phyloP scores from a whole-genome alignment of 2,113 vertebrate species.

The Carassius carassius region DNA sequence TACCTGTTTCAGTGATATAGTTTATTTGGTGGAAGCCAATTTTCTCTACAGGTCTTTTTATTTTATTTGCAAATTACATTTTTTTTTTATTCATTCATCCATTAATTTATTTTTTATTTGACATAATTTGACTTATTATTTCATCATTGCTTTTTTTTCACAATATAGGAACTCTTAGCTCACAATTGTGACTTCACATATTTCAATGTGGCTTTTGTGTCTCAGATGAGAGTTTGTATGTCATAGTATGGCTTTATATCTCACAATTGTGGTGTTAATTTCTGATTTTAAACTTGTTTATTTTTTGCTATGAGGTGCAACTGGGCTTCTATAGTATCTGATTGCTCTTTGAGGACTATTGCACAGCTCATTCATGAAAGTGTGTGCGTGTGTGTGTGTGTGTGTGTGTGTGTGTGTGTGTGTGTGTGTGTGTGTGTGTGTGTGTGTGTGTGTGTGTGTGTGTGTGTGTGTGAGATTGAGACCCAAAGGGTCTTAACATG shows the following conservation, averaged over 20 bases:
- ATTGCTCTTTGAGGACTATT: not conserved
- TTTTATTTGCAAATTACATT: too few species aligned
- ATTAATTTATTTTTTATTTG: not conserved
- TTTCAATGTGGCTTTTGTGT: not conserved
- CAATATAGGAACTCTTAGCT: not conserved
- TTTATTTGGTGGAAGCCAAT: not conserved
- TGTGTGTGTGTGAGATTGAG: not conserved
- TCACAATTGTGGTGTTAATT: not conserved
- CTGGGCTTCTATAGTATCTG: not conserved
- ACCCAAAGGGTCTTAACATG: conserved; percentile 44
- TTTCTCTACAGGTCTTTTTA: too few species aligned
- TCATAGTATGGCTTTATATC: not conserved
- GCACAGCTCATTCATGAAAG: not conserved
- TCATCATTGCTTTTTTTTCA: not conserved
- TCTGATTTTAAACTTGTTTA: not conserved
- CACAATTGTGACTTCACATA: not conserved
- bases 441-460: not conserved
- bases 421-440: not conserved
- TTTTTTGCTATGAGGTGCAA: not conserved
- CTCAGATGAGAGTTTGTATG: not conserved
- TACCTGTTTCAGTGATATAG: not conserved
- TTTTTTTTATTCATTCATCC: not conserved
- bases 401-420: not conserved
- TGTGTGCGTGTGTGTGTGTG: not conserved
- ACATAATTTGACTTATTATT: not conserved